Percentiles rank a stretch among this genome's conserved stretches.
Evolutionary conservation across 2,888 invertebrate genomes (phyloP).

Genomic region (Exephanes ischioxanthus): DNA sequence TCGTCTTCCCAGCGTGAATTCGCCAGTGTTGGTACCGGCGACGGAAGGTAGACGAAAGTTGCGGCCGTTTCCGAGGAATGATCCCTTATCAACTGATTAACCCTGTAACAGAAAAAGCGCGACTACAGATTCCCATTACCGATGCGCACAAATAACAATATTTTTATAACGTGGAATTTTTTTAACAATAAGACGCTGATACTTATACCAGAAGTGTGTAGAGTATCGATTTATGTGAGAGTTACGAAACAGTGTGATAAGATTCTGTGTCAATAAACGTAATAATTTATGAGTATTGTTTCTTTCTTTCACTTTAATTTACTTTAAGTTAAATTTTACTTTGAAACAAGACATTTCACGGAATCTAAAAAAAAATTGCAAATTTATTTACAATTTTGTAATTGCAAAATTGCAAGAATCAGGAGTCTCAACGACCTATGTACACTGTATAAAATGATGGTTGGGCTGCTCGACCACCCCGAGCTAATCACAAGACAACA

Average conservation of each 20-base stretch:
- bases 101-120: constrained; percentile 84
- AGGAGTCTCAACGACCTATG: no score
- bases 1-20: constrained; percentile 79
- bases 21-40: constrained; percentile 91
- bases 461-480: no score
- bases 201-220: neutral
- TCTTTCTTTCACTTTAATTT: constrained; percentile 12
- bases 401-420: no score
- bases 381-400: no score
- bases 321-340: neutral
- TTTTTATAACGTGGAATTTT: constrained; percentile 39
- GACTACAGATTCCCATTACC: constrained; percentile 11
- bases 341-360: no score
- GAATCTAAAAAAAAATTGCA: no score
- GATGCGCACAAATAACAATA: constrained; percentile 55
- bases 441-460: no score
- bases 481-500: no score
- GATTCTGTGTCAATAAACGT: constrained; percentile 55
- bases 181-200: neutral
- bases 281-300: constrained; percentile 21
- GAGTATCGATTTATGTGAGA: neutral
- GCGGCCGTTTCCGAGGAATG: constrained; percentile 93
- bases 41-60: constrained; percentile 96
- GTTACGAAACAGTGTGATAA: neutral
- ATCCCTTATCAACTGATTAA: constrained; percentile 92